phyloP scores from a whole-genome alignment of 2,888 invertebrate genomes.

The Craniophora ligustri region DNA sequence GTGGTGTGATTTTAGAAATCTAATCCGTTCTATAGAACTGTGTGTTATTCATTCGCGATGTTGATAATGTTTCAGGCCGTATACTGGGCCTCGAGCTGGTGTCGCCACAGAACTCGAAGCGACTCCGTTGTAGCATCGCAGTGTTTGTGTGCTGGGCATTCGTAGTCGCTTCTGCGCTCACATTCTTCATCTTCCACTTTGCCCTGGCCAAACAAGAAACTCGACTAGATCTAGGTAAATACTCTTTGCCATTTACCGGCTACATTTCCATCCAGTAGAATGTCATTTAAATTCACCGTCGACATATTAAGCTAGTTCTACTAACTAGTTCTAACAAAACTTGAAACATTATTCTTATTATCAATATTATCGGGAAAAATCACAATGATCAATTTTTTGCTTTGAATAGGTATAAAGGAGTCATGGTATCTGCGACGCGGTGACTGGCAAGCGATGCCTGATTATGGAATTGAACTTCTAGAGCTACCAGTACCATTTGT shows the following conservation, averaged over 20 bases:
- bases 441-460: conserved; percentile 79
- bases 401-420: conserved; percentile 74
- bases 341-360: neutral
- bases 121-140: conserved; percentile 79
- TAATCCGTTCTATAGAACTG: no score
- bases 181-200: conserved; percentile 69
- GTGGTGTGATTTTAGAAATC: no score
- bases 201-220: conserved; percentile 58
- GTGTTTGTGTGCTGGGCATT: conserved; percentile 83
- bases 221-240: conserved; percentile 78
- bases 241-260: conserved; percentile 8
- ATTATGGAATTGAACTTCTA: conserved; percentile 63
- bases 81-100: conserved; percentile 80
- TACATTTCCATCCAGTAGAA: neutral
- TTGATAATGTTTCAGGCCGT: conserved; percentile 76
- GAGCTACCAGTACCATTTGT: conserved; percentile 69
- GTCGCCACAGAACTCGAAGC: conserved; percentile 67
- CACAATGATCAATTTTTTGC: conserved; percentile 44
- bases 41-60: conserved; percentile 10
- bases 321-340: conserved; percentile 4
- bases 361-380: neutral
- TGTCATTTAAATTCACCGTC: neutral
- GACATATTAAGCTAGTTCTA: neutral
- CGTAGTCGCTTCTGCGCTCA: conserved; percentile 71
- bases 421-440: conserved; percentile 79